Base-by-base conservation (phyloP, 2,888 invertebrate species). In the Rotaria magnacalcarata region DNA sequence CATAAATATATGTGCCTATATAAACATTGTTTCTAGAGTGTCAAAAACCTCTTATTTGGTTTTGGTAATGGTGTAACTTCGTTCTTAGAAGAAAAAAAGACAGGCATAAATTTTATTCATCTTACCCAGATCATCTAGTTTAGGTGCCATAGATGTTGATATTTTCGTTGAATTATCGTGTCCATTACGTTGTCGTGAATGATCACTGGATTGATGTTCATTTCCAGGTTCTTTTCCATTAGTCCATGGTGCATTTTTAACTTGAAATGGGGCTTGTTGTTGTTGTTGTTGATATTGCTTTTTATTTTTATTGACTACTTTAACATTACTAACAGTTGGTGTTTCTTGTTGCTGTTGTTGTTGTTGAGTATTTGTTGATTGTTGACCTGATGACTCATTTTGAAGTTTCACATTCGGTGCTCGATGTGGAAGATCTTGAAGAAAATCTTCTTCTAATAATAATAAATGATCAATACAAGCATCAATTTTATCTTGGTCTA, bases 391-490 rank as follows among this genome's bases (percentile, higher is more conserved):
- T 75, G 43, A 43, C 43, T 80, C 47, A n/a, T 80, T 43, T 47
- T 80, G 80, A n/a, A 14, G 47, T n/a, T 16, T n/a, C 14, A 24
- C 6, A 34, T 3, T 14, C 34, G 34, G 34, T 80, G 43, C 0
- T 41, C 47, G 19, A 80, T 24, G 10, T 47, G 80, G 80, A 80
- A 80, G 43, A 80, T 92, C 92, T 88, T 91, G 91, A 86, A 91
- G 88, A 89, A 89, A 92, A 89, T 91, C 92, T 88, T 92, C 92
- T 89, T 95, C 96, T 89, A 96, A 92, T 90, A 94, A 95, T 88
- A 96, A 93, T 89, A 99, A 93, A 91, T 95, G 94, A 89, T 97
- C 97, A 91, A 94, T 95, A 88, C 96, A 96, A 89, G 96, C 96
- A 86, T 94, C 93, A 58, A 97, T 96, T 90, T 94, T 94, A 86